Evolutionary conservation across 2,797 vertebrate genomes (phyloP).

Genomic region (Clamator glandarius): DNA sequence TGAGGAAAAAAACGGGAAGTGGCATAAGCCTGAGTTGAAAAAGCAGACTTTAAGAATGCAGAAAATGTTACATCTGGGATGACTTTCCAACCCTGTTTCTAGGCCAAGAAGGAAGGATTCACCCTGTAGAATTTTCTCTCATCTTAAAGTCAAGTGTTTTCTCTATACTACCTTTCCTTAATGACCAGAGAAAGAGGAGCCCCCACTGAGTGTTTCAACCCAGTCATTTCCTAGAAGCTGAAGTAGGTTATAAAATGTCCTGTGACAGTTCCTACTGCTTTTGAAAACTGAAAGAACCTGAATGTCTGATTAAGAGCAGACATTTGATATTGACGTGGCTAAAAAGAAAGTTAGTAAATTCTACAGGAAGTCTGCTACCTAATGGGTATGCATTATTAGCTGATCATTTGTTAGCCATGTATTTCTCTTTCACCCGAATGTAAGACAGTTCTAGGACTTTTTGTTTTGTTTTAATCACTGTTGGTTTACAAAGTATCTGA

Average conservation of each 20-base stretch:
- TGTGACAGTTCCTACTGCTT: neutral
- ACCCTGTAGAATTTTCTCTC: neutral
- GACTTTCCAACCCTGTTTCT: neutral
- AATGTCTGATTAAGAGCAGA: neutral
- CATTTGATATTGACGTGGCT: neutral
- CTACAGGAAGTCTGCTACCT: neutral
- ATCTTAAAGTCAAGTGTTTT: neutral
- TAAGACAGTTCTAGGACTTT: neutral
- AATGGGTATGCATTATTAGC: neutral
- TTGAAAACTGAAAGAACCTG: neutral
- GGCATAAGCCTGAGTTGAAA: neutral
- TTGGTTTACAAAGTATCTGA: neutral
- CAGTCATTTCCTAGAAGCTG: neutral
- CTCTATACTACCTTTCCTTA: neutral
- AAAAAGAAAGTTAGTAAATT: neutral
- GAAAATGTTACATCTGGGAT: neutral
- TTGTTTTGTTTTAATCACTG: neutral
- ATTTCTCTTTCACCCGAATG: neutral
- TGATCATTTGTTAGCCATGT: neutral
- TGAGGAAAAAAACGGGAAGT: neutral
- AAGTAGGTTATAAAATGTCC: neutral
- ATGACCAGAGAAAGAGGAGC: neutral
- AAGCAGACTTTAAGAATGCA: neutral
- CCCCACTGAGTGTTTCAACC: neutral
- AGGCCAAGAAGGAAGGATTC: neutral